Conservation (phyloP, 2,797 vertebrate genomes). For the Mustela erminea region DNA sequence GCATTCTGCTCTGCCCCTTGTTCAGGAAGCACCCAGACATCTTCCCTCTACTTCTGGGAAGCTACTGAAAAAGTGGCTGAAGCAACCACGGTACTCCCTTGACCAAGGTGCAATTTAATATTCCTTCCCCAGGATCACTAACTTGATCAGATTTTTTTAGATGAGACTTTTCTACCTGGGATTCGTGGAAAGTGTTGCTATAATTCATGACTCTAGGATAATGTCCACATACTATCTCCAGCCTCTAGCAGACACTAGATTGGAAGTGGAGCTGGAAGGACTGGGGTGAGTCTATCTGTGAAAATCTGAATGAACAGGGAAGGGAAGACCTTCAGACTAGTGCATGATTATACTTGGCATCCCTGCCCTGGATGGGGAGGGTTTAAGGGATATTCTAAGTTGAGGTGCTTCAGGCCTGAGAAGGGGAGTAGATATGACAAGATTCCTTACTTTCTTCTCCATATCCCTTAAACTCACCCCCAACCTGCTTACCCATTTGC, state of each 20-base stretch:
- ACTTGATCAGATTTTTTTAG: slow-evolving; percentile 39
- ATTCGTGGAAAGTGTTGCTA: background rate
- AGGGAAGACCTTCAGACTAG: background rate
- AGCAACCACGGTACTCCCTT: background rate
- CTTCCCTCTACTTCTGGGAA: background rate
- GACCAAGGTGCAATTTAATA: background rate
- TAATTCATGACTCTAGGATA: background rate
- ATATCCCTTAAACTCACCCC: background rate
- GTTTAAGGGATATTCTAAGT: background rate
- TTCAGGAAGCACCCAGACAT: background rate
- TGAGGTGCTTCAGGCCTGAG: background rate
- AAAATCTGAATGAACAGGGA: background rate
- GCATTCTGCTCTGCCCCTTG: background rate
- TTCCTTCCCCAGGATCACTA: background rate
- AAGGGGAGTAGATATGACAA: background rate
- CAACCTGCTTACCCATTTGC: background rate
- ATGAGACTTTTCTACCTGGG: slow-evolving; percentile 4
- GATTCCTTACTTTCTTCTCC: background rate
- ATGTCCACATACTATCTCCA: background rate
- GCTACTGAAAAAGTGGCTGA: background rate
- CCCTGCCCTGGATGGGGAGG: background rate
- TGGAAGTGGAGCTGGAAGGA: background rate
- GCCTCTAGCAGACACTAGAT: background rate
- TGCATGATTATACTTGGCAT: background rate
- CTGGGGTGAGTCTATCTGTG: background rate